phyloP scores from a whole-genome alignment of 2,888 invertebrate genomes.

The Synanthedon vespiformis region DNA sequence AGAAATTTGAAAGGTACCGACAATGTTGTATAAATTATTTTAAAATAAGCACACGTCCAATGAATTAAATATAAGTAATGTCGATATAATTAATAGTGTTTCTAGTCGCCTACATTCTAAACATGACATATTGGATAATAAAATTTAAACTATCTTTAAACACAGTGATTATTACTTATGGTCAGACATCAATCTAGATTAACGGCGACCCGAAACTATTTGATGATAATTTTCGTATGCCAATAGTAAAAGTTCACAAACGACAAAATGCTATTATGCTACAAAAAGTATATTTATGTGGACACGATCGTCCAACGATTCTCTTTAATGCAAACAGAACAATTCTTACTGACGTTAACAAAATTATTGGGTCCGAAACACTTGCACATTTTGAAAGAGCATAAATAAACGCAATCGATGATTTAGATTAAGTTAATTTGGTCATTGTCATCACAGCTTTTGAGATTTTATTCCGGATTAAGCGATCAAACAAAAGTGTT shows the following conservation, averaged over 20 bases:
- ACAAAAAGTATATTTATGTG: conserved; percentile 19
- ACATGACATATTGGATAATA: conserved; percentile 46
- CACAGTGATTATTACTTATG: conserved; percentile 62
- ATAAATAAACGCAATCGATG: too few species aligned
- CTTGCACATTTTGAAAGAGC: too few species aligned
- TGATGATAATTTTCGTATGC: conserved; percentile 40
- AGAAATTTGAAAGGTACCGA: not conserved
- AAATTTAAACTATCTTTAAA: conserved; percentile 54
- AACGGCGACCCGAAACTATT: conserved; percentile 43
- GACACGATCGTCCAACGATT: conserved; percentile 69
- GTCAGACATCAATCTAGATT: conserved; percentile 56
- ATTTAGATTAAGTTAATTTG: too few species aligned
- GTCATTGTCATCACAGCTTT: too few species aligned
- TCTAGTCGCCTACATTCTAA: conserved; percentile 48
- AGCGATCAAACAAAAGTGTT: too few species aligned
- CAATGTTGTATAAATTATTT: not conserved
- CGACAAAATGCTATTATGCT: conserved; percentile 22
- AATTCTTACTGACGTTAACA: too few species aligned
- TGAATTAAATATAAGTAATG: conserved; percentile 26
- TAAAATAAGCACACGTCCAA: conserved; percentile 27
- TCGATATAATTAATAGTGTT: conserved; percentile 40
- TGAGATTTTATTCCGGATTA: too few species aligned
- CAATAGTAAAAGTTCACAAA: conserved; percentile 29
- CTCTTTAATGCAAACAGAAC: not conserved
- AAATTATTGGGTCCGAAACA: too few species aligned